Evolutionary conservation across 2,888 invertebrate genomes (phyloP), one percentile per base, ranked within the genome.

Genomic region (Bursaphelenchus okinawaensis): DNA sequence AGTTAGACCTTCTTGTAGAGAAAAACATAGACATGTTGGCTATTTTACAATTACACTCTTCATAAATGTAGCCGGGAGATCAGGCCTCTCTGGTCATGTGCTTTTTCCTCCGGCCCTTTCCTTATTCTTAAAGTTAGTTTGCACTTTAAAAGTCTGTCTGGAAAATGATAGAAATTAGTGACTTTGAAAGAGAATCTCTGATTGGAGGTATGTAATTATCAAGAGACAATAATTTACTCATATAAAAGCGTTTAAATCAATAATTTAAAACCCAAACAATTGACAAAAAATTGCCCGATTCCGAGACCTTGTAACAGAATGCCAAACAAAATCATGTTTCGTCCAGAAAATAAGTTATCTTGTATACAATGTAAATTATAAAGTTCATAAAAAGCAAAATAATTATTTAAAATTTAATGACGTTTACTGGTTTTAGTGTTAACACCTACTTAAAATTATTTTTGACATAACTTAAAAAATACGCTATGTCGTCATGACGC

Each of bases 1-100:
- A 59, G 23, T 59, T 40, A n/a, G 50, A 19, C n/a, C 60, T 31
- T 4, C 56, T 22, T 24, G 20, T 56, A n/a, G 56, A 56, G 6
- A 56, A 56, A 24, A 54, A 57, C 20, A 59, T 59, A 19, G 60
- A 59, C 60, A 56, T 56, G 2, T 40, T 40, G 6, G 40, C n/a
- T 40, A 40, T 40, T 40, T 4, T 40, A 1, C 40, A 40, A 40
- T 40, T 40, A 40, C 12, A 40, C 40, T 12, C 40, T 40, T 40
- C 40, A 40, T 40, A 40, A 40, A 40, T 40, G n/a, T 40, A n/a
- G 40, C 40, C 40, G 40, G 40, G 40, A n/a, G 40, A 40, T 40
- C 40, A 40, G 40, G n/a, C 3, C n/a, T 6, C n/a, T 40, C 40
- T 16, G 40, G 40, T 40, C 40, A 40, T 40, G 40, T 4, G 40